These are phyloP conservation scores for Thomomys bottae DNA, from an alignment of 2,113 vertebrate species.

Conservation along the genomic window DNA sequence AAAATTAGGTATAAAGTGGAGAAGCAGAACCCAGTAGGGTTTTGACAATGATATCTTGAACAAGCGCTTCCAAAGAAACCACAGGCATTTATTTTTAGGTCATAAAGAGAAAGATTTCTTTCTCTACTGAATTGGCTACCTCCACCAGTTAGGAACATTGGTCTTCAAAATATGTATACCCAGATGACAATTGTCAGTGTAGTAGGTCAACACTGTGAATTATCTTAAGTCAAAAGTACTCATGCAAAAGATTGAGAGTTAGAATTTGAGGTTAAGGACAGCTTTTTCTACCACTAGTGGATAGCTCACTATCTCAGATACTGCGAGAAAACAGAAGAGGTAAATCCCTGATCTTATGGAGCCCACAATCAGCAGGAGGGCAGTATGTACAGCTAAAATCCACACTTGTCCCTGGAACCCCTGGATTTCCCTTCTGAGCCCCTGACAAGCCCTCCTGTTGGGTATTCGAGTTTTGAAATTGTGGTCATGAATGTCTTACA, in stretches of 20 bases:
- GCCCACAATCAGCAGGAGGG: neutral
- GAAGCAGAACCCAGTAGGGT: neutral
- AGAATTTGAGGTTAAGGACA: constrained; percentile 3
- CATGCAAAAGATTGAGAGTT: neutral
- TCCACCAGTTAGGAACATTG: constrained; percentile 21
- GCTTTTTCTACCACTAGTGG: neutral
- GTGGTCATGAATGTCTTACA: neutral
- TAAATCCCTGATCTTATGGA: neutral
- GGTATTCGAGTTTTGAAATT: neutral
- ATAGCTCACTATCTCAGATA: neutral
- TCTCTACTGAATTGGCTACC: neutral
- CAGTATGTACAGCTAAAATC: neutral
- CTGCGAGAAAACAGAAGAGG: constrained; percentile 7
- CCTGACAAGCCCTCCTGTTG: neutral
- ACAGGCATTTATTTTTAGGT: neutral
- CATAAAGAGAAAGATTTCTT: constrained; percentile 8
- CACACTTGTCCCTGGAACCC: neutral
- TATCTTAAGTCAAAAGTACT: neutral
- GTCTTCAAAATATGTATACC: neutral
- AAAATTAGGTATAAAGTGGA: neutral
- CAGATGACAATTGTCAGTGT: neutral
- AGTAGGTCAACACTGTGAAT: neutral
- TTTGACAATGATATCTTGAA: neutral
- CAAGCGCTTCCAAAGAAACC: neutral
- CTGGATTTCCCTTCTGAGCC: neutral